These are phyloP conservation scores for Amblyopsis rosae DNA, from an alignment of 2,113 vertebrate genomes.

Conservation along the genomic window DNA sequence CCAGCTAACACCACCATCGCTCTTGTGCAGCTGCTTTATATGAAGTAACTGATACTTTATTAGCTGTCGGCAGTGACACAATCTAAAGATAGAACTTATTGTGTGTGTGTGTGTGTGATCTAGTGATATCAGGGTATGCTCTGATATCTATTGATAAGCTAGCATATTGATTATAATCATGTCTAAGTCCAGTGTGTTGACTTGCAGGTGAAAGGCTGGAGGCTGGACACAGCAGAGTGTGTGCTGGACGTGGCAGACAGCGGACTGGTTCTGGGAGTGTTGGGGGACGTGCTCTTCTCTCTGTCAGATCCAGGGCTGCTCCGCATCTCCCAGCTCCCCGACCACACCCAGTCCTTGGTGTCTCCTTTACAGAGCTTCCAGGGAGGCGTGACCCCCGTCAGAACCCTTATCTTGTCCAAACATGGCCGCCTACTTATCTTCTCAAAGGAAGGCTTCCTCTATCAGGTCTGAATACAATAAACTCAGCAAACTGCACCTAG, in stretches of 20 bases:
- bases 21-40: background rate
- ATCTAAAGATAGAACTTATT: too few relatives aligned
- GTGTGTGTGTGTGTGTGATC: too few relatives aligned
- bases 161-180: background rate
- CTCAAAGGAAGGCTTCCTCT: conserved; percentile 70
- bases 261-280: conserved; percentile 52
- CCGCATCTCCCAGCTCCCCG: conserved; percentile 55
- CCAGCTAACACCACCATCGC: background rate
- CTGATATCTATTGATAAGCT: too few relatives aligned
- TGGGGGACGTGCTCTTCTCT: conserved; percentile 54
- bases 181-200: background rate
- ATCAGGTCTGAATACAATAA: conserved; percentile 59
- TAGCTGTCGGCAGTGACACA: background rate
- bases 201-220: conserved; percentile 75
- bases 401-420: conserved; percentile 50
- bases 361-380: conserved; percentile 25
- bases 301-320: conserved; percentile 56
- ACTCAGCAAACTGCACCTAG: too few relatives aligned
- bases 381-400: conserved; percentile 40
- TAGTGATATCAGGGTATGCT: too few relatives aligned
- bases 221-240: conserved; percentile 66
- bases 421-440: conserved; percentile 66
- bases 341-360: conserved; percentile 26
- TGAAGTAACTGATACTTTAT: background rate
- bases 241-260: conserved; percentile 46